A percentile compares a stretch with the other conserved stretches of the same genome.
Conservation (phyloP, 2,113 vertebrate genomes). For the Gobiocypris rarus region DNA sequence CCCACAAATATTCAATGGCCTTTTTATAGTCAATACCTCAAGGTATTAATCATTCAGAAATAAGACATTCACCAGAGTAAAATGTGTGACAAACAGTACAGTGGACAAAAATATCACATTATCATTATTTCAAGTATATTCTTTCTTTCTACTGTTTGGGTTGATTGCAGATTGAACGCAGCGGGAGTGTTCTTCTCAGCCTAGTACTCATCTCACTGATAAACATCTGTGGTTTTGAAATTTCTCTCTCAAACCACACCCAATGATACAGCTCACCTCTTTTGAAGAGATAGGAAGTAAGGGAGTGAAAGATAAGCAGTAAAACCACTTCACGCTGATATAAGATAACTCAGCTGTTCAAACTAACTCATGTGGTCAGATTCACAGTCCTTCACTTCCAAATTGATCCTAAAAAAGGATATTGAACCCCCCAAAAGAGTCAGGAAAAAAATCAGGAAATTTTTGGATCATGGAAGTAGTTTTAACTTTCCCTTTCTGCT, state of each 20-base stretch:
- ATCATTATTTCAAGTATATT: background rate
- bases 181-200: background rate
- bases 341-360: background rate
- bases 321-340: background rate
- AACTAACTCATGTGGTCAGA: background rate
- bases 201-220: background rate
- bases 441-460: background rate
- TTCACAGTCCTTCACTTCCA: background rate
- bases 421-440: background rate
- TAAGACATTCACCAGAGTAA: background rate
- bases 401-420: background rate
- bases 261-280: background rate
- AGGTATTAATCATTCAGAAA: background rate
- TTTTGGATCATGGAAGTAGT: background rate
- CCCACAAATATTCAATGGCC: background rate
- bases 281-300: background rate
- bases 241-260: background rate
- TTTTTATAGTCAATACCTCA: background rate
- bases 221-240: slow-evolving; percentile 2
- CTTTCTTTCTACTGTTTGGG: background rate
- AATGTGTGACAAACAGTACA: background rate
- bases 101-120: background rate
- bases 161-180: background rate
- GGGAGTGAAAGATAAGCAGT: background rate
- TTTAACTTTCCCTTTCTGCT: background rate